These are phyloP conservation scores for Champsocephalus gunnari DNA, from an alignment of 2,797 vertebrate species.

Conservation along the genomic window DNA sequence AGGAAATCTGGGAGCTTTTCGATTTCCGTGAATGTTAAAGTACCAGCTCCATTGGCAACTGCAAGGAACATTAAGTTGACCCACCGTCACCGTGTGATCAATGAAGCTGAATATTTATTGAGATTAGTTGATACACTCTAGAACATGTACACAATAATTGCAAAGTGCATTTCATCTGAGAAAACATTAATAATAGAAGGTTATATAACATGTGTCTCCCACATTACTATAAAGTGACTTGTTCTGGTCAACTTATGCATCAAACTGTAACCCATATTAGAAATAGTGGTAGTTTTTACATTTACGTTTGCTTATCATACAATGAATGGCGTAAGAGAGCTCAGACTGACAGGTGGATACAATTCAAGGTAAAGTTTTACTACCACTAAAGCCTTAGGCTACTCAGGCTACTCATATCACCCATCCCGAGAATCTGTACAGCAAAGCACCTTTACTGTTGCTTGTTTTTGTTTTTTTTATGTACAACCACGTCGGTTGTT, in stretches of 20 bases:
- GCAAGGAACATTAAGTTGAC: background rate
- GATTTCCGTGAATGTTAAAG: background rate
- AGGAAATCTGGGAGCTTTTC: background rate
- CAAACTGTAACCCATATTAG: background rate
- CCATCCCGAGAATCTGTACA: conserved; percentile 68
- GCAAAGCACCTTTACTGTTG: conserved; percentile 64
- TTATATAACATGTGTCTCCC: background rate
- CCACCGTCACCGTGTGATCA: background rate
- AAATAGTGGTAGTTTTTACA: background rate
- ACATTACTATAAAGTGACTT: background rate
- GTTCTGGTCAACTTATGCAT: background rate
- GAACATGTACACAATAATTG: background rate
- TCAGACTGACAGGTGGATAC: conserved; percentile 49
- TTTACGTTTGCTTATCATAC: conserved; percentile 23
- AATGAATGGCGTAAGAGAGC: conserved; percentile 19
- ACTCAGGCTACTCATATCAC: conserved; percentile 56
- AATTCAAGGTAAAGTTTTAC: conserved; percentile 50
- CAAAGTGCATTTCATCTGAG: background rate
- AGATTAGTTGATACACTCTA: background rate
- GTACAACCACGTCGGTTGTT: conserved; percentile 65
- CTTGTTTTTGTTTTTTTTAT: conserved; percentile 51
- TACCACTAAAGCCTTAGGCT: conserved; percentile 59
- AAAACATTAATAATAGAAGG: no score
- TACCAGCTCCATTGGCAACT: conserved; percentile 15
- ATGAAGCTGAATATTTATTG: conserved; percentile 1